Conservation (phyloP, 2,797 vertebrate species). For the Scarus forsteni region DNA sequence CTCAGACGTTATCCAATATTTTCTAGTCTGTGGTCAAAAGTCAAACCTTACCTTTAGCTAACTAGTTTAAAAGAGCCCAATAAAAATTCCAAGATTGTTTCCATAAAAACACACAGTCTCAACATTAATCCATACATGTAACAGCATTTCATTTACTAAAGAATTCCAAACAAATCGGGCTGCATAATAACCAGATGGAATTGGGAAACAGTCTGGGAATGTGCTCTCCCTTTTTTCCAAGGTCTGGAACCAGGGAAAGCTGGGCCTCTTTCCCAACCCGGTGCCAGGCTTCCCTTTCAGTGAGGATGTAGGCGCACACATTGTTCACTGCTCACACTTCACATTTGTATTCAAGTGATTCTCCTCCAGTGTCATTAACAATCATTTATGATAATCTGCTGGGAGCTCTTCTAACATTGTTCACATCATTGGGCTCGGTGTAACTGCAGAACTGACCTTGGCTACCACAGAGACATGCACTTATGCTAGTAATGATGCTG, state of each 20-base stretch:
- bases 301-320: conserved; percentile 29
- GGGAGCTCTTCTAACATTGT: conserved; percentile 6
- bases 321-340: conserved; percentile 27
- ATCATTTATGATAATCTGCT: conserved; percentile 16
- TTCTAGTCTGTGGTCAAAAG: conserved; percentile 21
- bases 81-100: conserved; percentile 29
- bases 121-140: conserved; percentile 57
- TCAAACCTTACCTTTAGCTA: conserved; percentile 18
- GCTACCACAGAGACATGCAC: background rate
- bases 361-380: conserved; percentile 1
- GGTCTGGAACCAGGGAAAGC: conserved; percentile 54
- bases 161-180: conserved; percentile 79
- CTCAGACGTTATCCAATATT: too few species aligned
- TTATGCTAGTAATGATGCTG: background rate
- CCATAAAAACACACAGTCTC: conserved; percentile 40
- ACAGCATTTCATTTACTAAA: conserved; percentile 72
- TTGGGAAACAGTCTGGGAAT: conserved; percentile 79
- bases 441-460: conserved; percentile 35
- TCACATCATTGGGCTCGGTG: conserved; percentile 13
- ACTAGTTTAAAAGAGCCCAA: conserved; percentile 23
- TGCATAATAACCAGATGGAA: conserved; percentile 77
- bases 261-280: conserved; percentile 68
- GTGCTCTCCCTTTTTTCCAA: conserved; percentile 61
- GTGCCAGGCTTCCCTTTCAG: conserved; percentile 60
- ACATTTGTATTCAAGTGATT: conserved; percentile 8